phyloP scores from a whole-genome alignment of 2,797 vertebrate species.

The Gallirallus australis region DNA sequence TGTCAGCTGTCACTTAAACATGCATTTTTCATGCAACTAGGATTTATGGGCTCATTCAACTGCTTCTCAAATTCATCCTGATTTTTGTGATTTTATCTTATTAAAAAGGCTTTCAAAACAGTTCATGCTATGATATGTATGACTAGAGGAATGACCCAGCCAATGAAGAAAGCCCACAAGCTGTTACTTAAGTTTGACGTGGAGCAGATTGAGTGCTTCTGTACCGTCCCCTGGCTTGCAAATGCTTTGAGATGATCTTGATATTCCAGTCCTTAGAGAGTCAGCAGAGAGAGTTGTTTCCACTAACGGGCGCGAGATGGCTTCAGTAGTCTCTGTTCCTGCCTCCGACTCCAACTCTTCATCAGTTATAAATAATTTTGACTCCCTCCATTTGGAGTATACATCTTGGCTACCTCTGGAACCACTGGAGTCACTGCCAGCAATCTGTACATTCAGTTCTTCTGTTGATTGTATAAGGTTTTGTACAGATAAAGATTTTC shows the following conservation, averaged over 20 bases:
- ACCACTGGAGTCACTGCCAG: conserved; percentile 83
- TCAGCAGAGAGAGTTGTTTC: conserved; percentile 85
- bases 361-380: conserved; percentile 95
- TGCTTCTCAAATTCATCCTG: conserved; percentile 75
- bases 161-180: conserved; percentile 74
- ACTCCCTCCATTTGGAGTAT: conserved; percentile 91
- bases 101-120: conserved; percentile 80
- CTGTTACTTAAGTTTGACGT: conserved; percentile 91
- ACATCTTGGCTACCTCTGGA: conserved; percentile 85
- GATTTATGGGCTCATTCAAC: conserved; percentile 77
- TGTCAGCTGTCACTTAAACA: conserved; percentile 84
- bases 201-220: conserved; percentile 89
- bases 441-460: conserved; percentile 81
- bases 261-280: conserved; percentile 89
- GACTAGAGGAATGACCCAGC: conserved; percentile 85
- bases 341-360: conserved; percentile 87
- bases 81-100: conserved; percentile 75
- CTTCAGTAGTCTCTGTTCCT: conserved; percentile 83
- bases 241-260: conserved; percentile 85
- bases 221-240: conserved; percentile 82
- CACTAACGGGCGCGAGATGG: conserved; percentile 79
- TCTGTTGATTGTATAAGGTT: conserved; percentile 89
- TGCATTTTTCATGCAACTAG: conserved; percentile 90
- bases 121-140: conserved; percentile 89
- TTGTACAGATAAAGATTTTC: conserved; percentile 93